phyloP scores from a whole-genome alignment of 1,140 invertebrate species.

The Ceratoteleas bidentatus region DNA sequence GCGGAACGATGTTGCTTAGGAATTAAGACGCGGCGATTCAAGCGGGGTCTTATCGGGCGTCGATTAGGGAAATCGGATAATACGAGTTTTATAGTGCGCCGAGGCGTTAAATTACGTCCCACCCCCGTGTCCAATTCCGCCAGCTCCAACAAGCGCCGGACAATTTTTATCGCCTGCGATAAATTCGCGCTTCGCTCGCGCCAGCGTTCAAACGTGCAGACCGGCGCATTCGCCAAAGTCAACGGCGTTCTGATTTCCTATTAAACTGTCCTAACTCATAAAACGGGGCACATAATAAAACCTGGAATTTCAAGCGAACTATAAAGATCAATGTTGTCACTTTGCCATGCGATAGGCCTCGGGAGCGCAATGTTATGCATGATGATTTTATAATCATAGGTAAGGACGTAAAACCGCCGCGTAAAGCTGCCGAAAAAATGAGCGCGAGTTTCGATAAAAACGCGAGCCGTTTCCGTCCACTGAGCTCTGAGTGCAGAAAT shows the following conservation, averaged over 20 bases:
- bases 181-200: conserved; percentile 18
- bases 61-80: conserved; percentile 50
- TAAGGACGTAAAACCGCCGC: conserved; percentile 20
- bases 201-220: background rate
- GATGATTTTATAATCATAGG: conserved; percentile 47
- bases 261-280: conserved; percentile 50
- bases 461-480: background rate
- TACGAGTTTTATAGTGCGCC: conserved; percentile 19
- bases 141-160: conserved; percentile 9
- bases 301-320: conserved; percentile 52
- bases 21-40: conserved; percentile 26
- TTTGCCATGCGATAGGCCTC: conserved; percentile 25
- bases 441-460: conserved; percentile 6
- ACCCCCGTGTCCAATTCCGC: conserved; percentile 20
- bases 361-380: conserved; percentile 24
- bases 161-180: conserved; percentile 33
- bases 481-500: background rate
- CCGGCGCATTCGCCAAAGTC: conserved; percentile 18
- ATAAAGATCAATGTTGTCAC: conserved; percentile 50
- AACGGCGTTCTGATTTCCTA: conserved; percentile 36
- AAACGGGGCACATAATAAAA: conserved; percentile 56
- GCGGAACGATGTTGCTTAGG: conserved; percentile 64
- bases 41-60: conserved; percentile 35
- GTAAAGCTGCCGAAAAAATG: conserved; percentile 33
- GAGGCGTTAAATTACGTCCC: conserved; percentile 41